Percentiles rank a stretch among this genome's conserved stretches.
phyloP scores from a whole-genome alignment of 2,888 invertebrate species.

The Trisateles emortualis region DNA sequence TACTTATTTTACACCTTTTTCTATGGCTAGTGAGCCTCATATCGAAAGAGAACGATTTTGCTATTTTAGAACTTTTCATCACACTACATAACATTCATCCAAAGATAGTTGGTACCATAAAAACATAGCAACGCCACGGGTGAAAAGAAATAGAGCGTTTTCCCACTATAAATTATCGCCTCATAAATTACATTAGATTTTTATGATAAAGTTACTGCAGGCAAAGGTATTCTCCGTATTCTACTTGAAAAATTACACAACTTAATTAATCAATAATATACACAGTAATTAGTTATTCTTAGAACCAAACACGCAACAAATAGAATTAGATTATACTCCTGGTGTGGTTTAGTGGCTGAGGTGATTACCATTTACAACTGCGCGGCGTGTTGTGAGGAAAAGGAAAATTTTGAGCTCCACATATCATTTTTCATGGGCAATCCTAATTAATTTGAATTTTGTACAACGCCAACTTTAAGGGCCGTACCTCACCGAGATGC shows the following conservation, averaged over 20 bases:
- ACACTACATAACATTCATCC: not conserved
- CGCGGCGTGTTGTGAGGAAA: too few relatives aligned
- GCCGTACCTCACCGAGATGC: too few relatives aligned
- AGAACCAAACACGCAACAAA: not conserved
- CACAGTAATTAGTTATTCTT: not conserved
- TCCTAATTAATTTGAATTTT: too few relatives aligned
- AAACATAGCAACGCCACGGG: not conserved
- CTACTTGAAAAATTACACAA: not conserved
- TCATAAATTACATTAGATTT: conserved; percentile 1
- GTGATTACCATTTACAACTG: too few relatives aligned
- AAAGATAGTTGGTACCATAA: not conserved
- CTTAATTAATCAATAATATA: not conserved
- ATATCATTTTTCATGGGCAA: too few relatives aligned
- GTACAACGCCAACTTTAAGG: too few relatives aligned
- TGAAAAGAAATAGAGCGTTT: conserved; percentile 4
- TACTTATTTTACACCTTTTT: too few relatives aligned
- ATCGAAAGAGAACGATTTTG: too few relatives aligned
- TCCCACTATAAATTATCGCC: not conserved
- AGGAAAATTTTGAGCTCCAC: too few relatives aligned
- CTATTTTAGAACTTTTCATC: too few relatives aligned
- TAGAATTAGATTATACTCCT: not conserved
- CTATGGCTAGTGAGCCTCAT: too few relatives aligned
- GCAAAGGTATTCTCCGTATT: not conserved
- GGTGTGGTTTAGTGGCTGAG: too few relatives aligned
- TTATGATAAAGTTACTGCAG: not conserved